phyloP scores from a whole-genome alignment of 1,140 invertebrate genomes.

The Eciton burchellii region DNA sequence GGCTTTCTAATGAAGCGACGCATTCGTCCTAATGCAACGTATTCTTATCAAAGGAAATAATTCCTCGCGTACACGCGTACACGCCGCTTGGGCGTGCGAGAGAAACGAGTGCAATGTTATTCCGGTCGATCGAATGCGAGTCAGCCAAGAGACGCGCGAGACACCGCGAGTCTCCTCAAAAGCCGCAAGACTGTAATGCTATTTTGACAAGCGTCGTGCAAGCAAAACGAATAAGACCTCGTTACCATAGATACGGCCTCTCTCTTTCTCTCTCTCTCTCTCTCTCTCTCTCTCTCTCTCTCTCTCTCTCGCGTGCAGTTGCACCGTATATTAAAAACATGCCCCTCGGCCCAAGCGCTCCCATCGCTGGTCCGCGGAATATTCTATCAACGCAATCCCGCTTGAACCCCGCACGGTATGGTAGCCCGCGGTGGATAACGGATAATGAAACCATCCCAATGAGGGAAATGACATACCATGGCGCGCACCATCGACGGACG shows the following conservation, averaged over 20 bases:
- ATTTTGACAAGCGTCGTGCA: conserved; percentile 33
- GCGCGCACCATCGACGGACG: conserved; percentile 17
- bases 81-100: too few relatives aligned
- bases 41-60: background rate
- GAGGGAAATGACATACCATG: conserved; percentile 48
- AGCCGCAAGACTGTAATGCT: conserved; percentile 10
- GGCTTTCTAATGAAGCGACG: too few relatives aligned
- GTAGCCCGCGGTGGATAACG: conserved; percentile 55
- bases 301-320: too few relatives aligned
- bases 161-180: background rate
- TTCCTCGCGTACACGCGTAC: background rate
- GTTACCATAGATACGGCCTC: conserved; percentile 44
- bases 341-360: conserved; percentile 48
- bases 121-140: background rate
- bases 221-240: conserved; percentile 49
- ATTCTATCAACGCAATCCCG: conserved; percentile 46
- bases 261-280: too few relatives aligned
- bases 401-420: conserved; percentile 5
- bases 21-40: too few relatives aligned
- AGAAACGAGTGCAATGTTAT: background rate
- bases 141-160: background rate
- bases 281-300: too few relatives aligned
- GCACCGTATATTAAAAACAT: conserved; percentile 65
- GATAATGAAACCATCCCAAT: conserved; percentile 59
- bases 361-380: conserved; percentile 25